Percentiles rank a stretch among this genome's conserved stretches.
These are phyloP conservation scores for Macrochelys suwanniensis DNA, from an alignment of 2,797 vertebrate genomes.

Conservation along the genomic window DNA sequence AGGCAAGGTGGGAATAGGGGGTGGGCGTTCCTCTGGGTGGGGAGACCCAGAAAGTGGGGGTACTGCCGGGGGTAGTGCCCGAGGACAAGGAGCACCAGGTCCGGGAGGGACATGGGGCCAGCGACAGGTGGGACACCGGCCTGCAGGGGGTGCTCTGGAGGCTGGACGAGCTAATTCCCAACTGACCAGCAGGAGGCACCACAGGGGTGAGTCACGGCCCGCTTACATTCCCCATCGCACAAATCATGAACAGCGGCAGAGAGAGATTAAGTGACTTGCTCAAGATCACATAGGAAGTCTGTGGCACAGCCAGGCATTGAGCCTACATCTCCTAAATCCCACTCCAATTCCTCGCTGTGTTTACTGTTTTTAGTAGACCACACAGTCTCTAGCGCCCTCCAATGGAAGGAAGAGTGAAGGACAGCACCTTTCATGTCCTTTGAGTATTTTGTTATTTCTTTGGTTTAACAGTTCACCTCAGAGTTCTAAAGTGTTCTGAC, in stretches of 20 bases:
- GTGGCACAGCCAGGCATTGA: not conserved
- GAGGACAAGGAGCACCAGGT: too few species aligned
- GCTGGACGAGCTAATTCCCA: too few species aligned
- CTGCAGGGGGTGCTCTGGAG: too few species aligned
- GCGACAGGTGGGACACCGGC: too few species aligned
- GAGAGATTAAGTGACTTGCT: not conserved
- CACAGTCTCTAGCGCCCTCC: not conserved
- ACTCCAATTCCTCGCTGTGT: not conserved
- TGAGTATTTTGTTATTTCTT: slow-evolving; percentile 15
- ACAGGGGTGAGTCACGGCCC: too few species aligned
- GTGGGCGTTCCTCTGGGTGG: too few species aligned
- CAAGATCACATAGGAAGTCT: not conserved
- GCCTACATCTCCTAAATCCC: not conserved
- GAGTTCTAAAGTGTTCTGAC: slow-evolving; percentile 2
- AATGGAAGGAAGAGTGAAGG: not conserved
- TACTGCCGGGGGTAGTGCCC: too few species aligned
- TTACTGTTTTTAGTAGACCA: not conserved
- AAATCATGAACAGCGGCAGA: not conserved
- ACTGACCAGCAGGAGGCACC: too few species aligned
- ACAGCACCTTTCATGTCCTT: not conserved
- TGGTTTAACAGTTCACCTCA: slow-evolving; percentile 15
- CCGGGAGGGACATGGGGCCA: too few species aligned
- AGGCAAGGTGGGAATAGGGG: too few species aligned
- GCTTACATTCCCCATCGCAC: not conserved
- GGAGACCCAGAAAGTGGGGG: too few species aligned